Percentiles rank a stretch among this genome's conserved stretches.
These are phyloP conservation scores for Tetheella fluctuosa DNA, from an alignment of 2,888 invertebrate genomes.

Conservation along the genomic window DNA sequence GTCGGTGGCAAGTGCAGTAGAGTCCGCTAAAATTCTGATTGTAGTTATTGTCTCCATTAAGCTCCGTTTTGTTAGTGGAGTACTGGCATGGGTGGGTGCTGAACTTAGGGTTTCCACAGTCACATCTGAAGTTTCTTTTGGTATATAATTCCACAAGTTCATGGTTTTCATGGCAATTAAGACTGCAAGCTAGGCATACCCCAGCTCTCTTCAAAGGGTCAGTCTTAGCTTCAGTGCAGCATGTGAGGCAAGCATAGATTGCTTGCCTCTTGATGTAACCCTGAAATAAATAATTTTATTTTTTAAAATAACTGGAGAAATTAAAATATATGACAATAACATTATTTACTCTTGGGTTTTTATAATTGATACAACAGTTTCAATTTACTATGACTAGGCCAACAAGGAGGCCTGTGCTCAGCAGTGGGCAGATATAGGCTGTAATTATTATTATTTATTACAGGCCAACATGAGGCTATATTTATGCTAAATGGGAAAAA, in stretches of 20 bases:
- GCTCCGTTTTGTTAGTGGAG: constrained; percentile 84
- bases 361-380: no score
- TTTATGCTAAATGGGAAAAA: no score
- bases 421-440: no score
- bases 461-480: no score
- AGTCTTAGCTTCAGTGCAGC: constrained; percentile 87
- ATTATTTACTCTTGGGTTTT: no score
- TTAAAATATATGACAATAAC: neutral
- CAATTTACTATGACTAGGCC: no score
- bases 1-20: constrained; percentile 95
- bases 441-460: no score
- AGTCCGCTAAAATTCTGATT: constrained; percentile 97
- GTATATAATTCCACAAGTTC: constrained; percentile 98
- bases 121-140: constrained; percentile 97
- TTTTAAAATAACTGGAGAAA: neutral
- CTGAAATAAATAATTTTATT: constrained; percentile 75
- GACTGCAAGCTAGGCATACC: constrained; percentile 96
- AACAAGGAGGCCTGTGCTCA: no score
- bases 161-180: constrained; percentile 97
- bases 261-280: constrained; percentile 97
- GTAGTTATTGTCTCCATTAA: constrained; percentile 90
- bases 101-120: constrained; percentile 95
- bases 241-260: constrained; percentile 96
- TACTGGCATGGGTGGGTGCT: constrained; percentile 87
- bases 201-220: constrained; percentile 88